Evolutionary conservation across 2,113 vertebrate genomes (phyloP).

Genomic region (Prochilodus magdalenae): DNA sequence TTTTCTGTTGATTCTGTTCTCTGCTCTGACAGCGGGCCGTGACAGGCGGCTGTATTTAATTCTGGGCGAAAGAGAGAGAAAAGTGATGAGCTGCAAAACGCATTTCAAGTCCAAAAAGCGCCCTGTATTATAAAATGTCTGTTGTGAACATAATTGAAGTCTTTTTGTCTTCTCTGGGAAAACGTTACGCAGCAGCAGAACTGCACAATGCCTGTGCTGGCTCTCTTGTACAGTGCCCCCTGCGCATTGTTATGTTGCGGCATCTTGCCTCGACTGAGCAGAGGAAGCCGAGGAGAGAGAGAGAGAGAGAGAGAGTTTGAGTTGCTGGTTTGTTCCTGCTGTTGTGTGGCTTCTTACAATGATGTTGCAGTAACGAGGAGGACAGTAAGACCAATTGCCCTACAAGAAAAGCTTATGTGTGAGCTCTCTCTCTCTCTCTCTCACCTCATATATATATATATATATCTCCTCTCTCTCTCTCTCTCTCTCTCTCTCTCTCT

Average conservation of each 20-base stretch:
- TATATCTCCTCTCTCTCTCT: too few species aligned
- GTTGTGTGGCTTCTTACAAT: slow-evolving; percentile 44
- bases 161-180: slow-evolving; percentile 58
- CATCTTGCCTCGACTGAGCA: slow-evolving; percentile 7
- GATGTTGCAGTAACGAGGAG: slow-evolving; percentile 41
- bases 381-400: slow-evolving; percentile 57
- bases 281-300: not conserved
- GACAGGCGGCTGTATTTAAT: slow-evolving; percentile 54
- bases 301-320: not conserved
- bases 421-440: slow-evolving; percentile 28
- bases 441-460: too few species aligned
- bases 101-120: slow-evolving; percentile 47
- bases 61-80: slow-evolving; percentile 18
- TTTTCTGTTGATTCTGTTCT: slow-evolving; percentile 39
- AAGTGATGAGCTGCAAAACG: slow-evolving; percentile 55
- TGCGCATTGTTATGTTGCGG: not conserved
- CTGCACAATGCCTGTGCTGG: not conserved
- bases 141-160: slow-evolving; percentile 60
- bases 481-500: too few species aligned
- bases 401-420: slow-evolving; percentile 62
- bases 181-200: slow-evolving; percentile 17
- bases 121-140: slow-evolving; percentile 37
- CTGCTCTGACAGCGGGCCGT: slow-evolving; percentile 33
- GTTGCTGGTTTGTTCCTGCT: slow-evolving; percentile 16
- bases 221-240: not conserved